Evolutionary conservation across 2,888 invertebrate species (phyloP).

Genomic region (Polydrusus pterygomalis): DNA sequence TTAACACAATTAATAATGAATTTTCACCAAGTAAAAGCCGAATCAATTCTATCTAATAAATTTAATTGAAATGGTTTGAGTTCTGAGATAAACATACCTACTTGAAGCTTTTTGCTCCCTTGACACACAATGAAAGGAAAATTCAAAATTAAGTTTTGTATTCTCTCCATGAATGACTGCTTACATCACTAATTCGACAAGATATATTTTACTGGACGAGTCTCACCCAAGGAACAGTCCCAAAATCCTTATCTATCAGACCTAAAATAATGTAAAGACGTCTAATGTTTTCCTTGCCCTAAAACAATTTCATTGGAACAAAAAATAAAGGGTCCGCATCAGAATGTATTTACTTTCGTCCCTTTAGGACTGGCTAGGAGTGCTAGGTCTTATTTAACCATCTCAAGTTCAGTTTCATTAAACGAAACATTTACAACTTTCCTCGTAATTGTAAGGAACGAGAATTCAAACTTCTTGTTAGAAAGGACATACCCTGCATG

Average conservation of each 20-base stretch:
- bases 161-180: too few relatives aligned
- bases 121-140: too few relatives aligned
- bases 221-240: too few relatives aligned
- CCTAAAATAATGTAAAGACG: background rate
- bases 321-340: slow-evolving; percentile 42
- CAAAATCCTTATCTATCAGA: background rate
- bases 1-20: too few relatives aligned
- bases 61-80: too few relatives aligned
- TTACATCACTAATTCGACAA: background rate
- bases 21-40: too few relatives aligned
- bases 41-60: too few relatives aligned
- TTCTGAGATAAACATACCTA: too few relatives aligned
- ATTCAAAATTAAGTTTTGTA: too few relatives aligned
- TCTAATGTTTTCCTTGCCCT: slow-evolving; percentile 23
- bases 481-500: slow-evolving; percentile 34
- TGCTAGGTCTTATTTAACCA: slow-evolving; percentile 37
- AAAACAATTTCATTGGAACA: slow-evolving; percentile 38
- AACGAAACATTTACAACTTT: slow-evolving; percentile 38
- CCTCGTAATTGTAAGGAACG: slow-evolving; percentile 43
- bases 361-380: slow-evolving; percentile 23
- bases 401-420: slow-evolving; percentile 43
- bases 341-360: slow-evolving; percentile 40
- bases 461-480: slow-evolving; percentile 38
- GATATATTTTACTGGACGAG: too few relatives aligned
- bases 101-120: too few relatives aligned